Conservation (phyloP, 2,113 vertebrate genomes). For the Megaptera novaeangliae region DNA sequence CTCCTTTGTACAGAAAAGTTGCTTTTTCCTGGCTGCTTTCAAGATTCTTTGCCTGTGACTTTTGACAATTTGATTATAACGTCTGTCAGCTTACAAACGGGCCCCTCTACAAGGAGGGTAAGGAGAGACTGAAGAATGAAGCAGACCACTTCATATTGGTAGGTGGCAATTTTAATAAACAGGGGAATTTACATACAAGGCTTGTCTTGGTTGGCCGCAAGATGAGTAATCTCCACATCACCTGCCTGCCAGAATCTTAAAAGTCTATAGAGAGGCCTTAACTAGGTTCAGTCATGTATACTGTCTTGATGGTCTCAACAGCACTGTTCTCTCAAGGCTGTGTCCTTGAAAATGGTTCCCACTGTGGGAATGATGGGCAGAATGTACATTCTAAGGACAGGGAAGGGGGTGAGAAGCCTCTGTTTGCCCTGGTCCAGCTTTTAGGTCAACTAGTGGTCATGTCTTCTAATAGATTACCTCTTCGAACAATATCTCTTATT, state of each 20-base stretch:
- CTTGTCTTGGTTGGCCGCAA: background rate
- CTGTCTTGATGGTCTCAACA: background rate
- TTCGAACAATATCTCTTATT: background rate
- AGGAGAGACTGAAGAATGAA: background rate
- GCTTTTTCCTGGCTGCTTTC: background rate
- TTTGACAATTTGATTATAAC: background rate
- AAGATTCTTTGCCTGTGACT: background rate
- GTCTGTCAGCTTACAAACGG: background rate
- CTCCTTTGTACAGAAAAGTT: background rate
- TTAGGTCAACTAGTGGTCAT: background rate
- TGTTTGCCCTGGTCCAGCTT: background rate
- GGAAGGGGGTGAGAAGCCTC: background rate
- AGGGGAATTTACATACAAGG: background rate
- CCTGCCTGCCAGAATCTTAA: background rate
- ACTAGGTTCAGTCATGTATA: background rate
- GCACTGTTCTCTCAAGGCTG: background rate
- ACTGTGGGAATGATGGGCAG: background rate
- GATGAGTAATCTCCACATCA: background rate
- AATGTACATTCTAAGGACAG: background rate
- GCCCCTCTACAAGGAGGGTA: background rate
- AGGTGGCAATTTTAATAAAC: background rate
- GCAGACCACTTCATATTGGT: background rate
- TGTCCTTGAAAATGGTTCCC: background rate
- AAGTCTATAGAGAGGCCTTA: background rate
- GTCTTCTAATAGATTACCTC: background rate